Evolutionary conservation across 2,113 vertebrate genomes (phyloP), one percentile per base, ranked within the genome.

Genomic region (Neolamprologus modestus): DNA sequence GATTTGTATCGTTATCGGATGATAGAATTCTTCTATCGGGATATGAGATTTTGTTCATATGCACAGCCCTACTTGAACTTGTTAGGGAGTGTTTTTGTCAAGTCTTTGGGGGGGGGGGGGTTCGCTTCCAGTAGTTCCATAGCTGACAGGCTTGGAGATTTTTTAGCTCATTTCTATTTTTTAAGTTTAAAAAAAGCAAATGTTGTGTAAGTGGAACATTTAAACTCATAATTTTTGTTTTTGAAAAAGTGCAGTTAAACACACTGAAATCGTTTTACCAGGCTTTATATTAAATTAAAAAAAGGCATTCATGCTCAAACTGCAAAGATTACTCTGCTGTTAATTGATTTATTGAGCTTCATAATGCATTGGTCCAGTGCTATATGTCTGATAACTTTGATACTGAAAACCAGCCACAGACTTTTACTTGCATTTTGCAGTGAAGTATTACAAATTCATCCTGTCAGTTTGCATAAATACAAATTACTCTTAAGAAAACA

Each of bases 61-160:
- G 19, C 52, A 53, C 19, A 53, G 52, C 19, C 19, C 19, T 53
- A 21, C 9, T n/a, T 52, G 53, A 54, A 45, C 21, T 73, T 45
- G 21, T 45, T 45, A 16, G 37, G 13, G 16, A 40, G 19, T 12
- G 19, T 16, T 45, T 73, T 45, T 73, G 68, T 26, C 4, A 21
- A 37, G 19, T 2, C 6, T 68, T 40, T 2, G 1, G 5, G 28
- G 28, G 4, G 16, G 45, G 26, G 16, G 0, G 0, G 1, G n/a
- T n/a, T 3, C 9, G 4, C 9, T 47, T 47, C 21, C 71, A 76
- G 24, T 76, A 47, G 19, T 4, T n/a, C 26, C 26, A 47, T 6
- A 26, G 21, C 71, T 26, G 21, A 4, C 14, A n/a, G 33, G 35
- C 26, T 19, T 5, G 21, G 24, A 53, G 52, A 24, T 8, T 8